Evolutionary conservation across 2,888 invertebrate species (phyloP).

Genomic region (Amphipyra tragopoginis): DNA sequence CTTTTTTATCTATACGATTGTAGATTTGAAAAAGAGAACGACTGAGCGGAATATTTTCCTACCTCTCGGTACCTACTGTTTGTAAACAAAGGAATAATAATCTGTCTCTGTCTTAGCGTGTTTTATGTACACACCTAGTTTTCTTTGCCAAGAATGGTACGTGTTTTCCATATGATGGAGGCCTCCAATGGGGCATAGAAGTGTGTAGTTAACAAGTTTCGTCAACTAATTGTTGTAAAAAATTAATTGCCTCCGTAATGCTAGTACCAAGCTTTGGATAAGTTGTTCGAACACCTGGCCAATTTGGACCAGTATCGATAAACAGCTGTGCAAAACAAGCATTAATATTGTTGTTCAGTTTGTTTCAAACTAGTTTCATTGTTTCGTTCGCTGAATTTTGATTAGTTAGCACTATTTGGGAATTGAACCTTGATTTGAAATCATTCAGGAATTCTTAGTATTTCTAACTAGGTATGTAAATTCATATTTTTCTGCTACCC

Average conservation of each 20-base stretch:
- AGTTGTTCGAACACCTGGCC: constrained; percentile 40
- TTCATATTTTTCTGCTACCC: no score
- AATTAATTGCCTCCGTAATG: constrained; percentile 34
- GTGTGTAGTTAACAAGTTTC: constrained; percentile 18
- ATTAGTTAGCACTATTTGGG: constrained; percentile 1
- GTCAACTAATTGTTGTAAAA: constrained; percentile 42
- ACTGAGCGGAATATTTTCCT: background rate
- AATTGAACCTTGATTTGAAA: background rate
- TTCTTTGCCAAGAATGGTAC: constrained; percentile 21
- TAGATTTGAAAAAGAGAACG: background rate
- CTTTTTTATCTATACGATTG: background rate
- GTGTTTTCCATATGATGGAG: constrained; percentile 8
- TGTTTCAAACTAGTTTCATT: constrained; percentile 29
- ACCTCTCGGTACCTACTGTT: background rate
- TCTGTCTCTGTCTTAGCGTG: background rate
- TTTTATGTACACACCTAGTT: constrained; percentile 8
- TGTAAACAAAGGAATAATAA: constrained; percentile 22
- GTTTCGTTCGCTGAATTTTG: constrained; percentile 27
- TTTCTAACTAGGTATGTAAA: no score
- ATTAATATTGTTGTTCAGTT: constrained; percentile 13
- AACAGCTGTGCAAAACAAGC: constrained; percentile 22
- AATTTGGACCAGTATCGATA: constrained; percentile 27
- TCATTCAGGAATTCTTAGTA: background rate
- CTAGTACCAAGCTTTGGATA: constrained; percentile 18
- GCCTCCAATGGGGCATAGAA: constrained; percentile 17